Conservation (phyloP, 2,797 vertebrate species). For the Gobionotothen gibberifrons region DNA sequence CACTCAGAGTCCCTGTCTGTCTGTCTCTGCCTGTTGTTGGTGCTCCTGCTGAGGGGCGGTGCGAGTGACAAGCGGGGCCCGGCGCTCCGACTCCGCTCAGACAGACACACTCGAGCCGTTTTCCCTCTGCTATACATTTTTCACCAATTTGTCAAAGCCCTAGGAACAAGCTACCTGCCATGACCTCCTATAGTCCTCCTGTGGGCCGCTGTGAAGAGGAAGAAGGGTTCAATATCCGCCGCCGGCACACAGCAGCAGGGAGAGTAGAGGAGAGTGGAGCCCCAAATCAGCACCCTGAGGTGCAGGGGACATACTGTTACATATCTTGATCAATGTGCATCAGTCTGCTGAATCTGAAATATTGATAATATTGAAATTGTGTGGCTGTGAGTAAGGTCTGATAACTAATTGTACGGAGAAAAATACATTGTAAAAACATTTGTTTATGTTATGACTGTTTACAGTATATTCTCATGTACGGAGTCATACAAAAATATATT, state of each 20-base stretch:
- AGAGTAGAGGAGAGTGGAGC: not conserved
- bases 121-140: constrained; percentile 53
- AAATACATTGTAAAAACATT: not conserved
- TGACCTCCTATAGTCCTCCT: constrained; percentile 36
- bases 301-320: not conserved
- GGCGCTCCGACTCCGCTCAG: not conserved
- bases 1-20: constrained; percentile 21
- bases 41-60: constrained; percentile 30
- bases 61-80: constrained; percentile 30
- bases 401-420: not conserved
- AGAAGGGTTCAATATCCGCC: constrained; percentile 34
- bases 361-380: not conserved
- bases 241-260: constrained; percentile 20
- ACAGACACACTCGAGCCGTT: constrained; percentile 53
- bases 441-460: too few relatives aligned
- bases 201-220: not conserved
- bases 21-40: constrained; percentile 20
- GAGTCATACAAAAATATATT: too few relatives aligned
- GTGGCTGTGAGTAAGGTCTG: not conserved
- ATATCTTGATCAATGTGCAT: not conserved
- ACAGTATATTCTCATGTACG: too few relatives aligned
- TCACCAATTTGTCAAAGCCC: constrained; percentile 68
- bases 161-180: constrained; percentile 37
- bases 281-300: not conserved
- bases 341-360: not conserved